These are phyloP conservation scores for Podarcis muralis DNA, from an alignment of 2,113 vertebrate genomes.

Conservation along the genomic window DNA sequence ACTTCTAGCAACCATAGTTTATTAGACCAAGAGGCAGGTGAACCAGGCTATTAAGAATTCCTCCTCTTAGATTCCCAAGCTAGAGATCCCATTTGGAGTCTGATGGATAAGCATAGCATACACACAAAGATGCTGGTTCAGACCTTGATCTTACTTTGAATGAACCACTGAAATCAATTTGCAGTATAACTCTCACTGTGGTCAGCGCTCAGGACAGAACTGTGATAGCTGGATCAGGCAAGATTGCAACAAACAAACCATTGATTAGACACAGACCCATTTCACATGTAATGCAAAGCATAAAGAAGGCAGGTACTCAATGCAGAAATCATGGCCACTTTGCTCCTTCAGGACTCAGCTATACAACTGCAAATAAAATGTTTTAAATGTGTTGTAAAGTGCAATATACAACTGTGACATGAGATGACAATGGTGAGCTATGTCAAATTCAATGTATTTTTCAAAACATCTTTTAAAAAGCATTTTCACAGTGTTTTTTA, in stretches of 20 bases:
- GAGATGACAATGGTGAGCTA: no score
- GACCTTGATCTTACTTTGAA: neutral
- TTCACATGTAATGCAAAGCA: no score
- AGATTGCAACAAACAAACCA: neutral
- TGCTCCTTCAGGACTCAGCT: no score
- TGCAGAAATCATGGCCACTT: no score
- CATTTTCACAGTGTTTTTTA: no score
- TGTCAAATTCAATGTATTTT: no score
- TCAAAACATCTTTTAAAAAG: no score
- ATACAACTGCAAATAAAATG: no score
- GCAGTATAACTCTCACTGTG: neutral
- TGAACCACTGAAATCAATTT: neutral
- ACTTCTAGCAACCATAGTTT: neutral
- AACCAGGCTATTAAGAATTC: neutral
- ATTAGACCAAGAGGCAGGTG: neutral
- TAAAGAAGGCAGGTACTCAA: no score
- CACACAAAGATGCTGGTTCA: neutral
- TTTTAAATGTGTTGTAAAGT: no score
- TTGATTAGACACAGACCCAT: neutral
- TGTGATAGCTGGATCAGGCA: neutral
- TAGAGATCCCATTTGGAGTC: neutral
- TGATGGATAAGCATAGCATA: neutral
- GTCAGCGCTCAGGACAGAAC: neutral
- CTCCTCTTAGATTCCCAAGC: neutral
- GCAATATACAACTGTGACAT: no score